Base-by-base conservation (phyloP, 2,888 invertebrate genomes). In the Pterobdella sp. region DNA sequence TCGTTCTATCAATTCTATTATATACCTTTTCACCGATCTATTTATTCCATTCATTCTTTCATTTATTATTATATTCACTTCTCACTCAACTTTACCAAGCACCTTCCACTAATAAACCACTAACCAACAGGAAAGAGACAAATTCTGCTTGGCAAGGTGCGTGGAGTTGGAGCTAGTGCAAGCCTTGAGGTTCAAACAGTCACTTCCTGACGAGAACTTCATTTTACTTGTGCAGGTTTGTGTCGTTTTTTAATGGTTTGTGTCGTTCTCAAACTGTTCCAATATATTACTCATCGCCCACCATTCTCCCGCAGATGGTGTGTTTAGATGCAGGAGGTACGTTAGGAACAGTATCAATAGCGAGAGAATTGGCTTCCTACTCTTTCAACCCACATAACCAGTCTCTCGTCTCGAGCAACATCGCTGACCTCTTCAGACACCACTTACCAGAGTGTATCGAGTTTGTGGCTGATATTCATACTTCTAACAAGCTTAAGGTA, bases 401-500 rank as follows among this genome's bases (percentile, higher is more conserved):
- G 74, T 78, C 79, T 52, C 79, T 83, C 78, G 84, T 84, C 76
- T 86, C 85, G 2, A 93, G 93, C 0, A 93, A 92, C 78, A 92
- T 94, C 0, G 90, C 93, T 1, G 98, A 99, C 84, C 94, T 94
- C 80, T 90, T 97, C 89, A 87, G 92, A 35, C 90, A 91, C 74
- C 92, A 95, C 83, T 87, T 97, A 73, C 89, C 89, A 32, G 98
- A 99, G 84, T 90, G 94, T 78, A 87, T 97, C 63, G 97, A 97
- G 77, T 92, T 98, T 83, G 87, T 99, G 76, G 90, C 93, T 14
- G 98, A 98, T 84, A 92, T 96, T 77, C 94, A 98, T 81, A 92
- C 96, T 0, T 87, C 98, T 73, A 92, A 92, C 79, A 96, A 95
- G 87, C 90, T 98, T 77, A 97, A 96, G 89, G 94, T 93, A 83